A percentile compares a stretch with the other conserved stretches of the same genome.
Evolutionary conservation across 1,140 invertebrate genomes (phyloP).

Genomic region (Caenorhabditis latens): DNA sequence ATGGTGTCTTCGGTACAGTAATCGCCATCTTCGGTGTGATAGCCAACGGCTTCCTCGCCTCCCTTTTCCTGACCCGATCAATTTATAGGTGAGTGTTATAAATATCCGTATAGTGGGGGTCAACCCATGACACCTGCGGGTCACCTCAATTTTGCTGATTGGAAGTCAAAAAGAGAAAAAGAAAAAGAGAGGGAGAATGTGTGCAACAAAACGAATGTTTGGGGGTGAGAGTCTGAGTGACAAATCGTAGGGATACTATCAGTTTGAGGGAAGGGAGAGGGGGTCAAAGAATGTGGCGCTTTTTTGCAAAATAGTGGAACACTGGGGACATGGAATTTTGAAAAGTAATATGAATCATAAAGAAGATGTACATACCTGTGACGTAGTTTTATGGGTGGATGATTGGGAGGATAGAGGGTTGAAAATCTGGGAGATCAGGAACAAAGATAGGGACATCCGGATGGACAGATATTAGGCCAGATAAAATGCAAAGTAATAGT

Average conservation of each 20-base stretch:
- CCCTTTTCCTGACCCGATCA: constrained; percentile 63
- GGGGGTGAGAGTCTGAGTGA: not conserved
- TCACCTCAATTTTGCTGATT: not conserved
- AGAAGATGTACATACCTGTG: not conserved
- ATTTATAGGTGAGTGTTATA: constrained; percentile 48
- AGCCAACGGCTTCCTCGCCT: constrained; percentile 65
- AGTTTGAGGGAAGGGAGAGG: not conserved
- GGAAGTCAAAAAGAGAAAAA: not conserved
- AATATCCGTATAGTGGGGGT: not conserved
- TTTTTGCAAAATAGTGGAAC: not conserved
- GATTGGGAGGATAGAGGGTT: not conserved
- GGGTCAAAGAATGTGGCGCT: not conserved
- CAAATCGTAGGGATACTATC: constrained; percentile 4
- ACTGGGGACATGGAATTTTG: not conserved
- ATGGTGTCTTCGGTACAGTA: constrained; percentile 62
- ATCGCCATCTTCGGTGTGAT: constrained; percentile 65
- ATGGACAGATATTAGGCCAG: too few species aligned
- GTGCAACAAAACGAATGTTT: not conserved
- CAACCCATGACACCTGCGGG: not conserved
- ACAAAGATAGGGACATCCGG: not conserved
- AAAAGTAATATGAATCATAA: not conserved
- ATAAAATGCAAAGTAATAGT: too few species aligned
- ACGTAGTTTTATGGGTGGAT: not conserved
- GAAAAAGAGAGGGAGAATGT: not conserved
- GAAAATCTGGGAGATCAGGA: not conserved